Conservation (phyloP, 2,113 vertebrate genomes). For the Rhegmatorhina hoffmannsi region DNA sequence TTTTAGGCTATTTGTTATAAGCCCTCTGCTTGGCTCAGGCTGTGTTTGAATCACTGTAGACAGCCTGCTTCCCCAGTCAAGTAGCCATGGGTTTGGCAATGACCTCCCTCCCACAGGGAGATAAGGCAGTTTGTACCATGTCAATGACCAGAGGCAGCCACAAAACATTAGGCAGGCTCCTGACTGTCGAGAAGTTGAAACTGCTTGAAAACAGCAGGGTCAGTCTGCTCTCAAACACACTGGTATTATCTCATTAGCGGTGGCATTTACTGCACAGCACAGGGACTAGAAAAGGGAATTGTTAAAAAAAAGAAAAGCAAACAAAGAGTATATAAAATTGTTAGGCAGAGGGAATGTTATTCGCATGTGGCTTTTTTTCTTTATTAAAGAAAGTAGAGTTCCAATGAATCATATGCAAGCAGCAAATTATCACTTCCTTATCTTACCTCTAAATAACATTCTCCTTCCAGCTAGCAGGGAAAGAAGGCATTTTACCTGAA, state of each 20-base stretch:
- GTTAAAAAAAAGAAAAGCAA: neutral
- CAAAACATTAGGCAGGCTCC: conserved; percentile 76
- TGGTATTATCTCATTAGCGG: conserved; percentile 75
- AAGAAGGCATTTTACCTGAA: neutral
- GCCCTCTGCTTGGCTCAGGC: neutral
- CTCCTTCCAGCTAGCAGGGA: neutral
- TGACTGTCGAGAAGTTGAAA: conserved; percentile 68
- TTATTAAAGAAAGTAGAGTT: neutral
- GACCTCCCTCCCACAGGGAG: conserved; percentile 59
- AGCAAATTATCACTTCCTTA: neutral
- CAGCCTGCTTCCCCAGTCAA: conserved; percentile 37
- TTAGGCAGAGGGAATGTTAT: neutral
- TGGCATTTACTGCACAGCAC: conserved; percentile 59
- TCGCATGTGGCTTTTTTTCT: neutral
- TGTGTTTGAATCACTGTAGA: conserved; percentile 12
- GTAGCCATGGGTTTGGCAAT: conserved; percentile 66
- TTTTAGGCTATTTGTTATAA: conserved; percentile 52
- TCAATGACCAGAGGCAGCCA: conserved; percentile 73
- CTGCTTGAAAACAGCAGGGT: conserved; percentile 64
- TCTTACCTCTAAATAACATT: neutral
- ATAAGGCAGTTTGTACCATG: conserved; percentile 73
- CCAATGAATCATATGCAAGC: neutral
- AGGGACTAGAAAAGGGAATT: conserved; percentile 29
- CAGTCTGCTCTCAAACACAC: conserved; percentile 61
- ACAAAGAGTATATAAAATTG: neutral